Evolutionary conservation across 2,797 vertebrate genomes (phyloP), one percentile per base, ranked within the genome.

Genomic region (Eptatretus atami): DNA sequence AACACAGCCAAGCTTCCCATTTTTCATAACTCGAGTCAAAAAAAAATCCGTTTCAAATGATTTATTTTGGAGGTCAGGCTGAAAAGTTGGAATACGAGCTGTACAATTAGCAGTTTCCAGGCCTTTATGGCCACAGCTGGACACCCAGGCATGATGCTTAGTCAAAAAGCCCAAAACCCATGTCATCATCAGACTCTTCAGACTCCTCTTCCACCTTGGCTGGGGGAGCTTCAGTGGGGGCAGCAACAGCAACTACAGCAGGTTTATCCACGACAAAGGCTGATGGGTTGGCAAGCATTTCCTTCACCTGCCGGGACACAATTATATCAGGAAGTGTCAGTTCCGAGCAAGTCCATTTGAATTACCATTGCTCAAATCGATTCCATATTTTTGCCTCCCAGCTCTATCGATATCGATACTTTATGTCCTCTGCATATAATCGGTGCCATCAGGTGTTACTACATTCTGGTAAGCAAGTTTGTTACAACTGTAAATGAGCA

Each of bases 91-190:
- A 44, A 44, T 44, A 44, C 31, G 4, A 44, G 31, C 31, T 44
- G 31, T 5, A 44, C 31, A 44, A 44, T 44, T 44, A 44, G 31
- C 31, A 44, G 31, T 44, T 44, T 44, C 25, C n/a, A 61, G 57
- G 25, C 25, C 57, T 25, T n/a, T 61, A 12, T 9, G 57, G n/a
- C n/a, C n/a, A n/a, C 57, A 61, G 25, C n/a, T 3, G 57, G 9
- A n/a, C 57, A 44, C 3, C 12, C 57, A n/a, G 57, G 25, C n/a
- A 61, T n/a, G 9, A 61, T 10, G 13, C 13, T 75, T 78, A 92
- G 73, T 94, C 86, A 3, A 98, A 94, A 57, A 98, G 81, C 66
- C 83, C 82, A 1, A 98, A 95, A 68, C 87, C 85, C 86, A 98
- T 92, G 74, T 95, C 86, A 2, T 85, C 85, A 0, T 98, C 86